Conservation (phyloP, 1,140 invertebrate genomes). For the Magallana ariakensis region DNA sequence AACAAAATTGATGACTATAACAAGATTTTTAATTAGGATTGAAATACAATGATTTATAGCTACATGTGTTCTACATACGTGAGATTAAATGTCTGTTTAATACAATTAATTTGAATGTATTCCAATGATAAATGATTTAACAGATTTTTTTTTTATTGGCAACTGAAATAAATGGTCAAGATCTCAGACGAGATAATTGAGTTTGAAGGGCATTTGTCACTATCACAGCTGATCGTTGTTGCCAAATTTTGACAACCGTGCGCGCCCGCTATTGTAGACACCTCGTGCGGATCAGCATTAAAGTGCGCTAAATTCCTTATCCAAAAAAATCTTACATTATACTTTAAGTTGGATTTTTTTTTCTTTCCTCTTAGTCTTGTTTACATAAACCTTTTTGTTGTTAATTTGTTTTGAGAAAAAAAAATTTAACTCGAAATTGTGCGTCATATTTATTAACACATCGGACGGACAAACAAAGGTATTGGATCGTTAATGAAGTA, state of each 20-base stretch:
- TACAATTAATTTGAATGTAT: neutral
- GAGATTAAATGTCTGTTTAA: neutral
- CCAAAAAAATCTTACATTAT: neutral
- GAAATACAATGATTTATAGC: too few relatives aligned
- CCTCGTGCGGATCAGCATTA: neutral
- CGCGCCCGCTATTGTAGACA: neutral
- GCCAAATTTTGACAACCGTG: neutral
- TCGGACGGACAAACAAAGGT: too few relatives aligned
- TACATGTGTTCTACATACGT: too few relatives aligned
- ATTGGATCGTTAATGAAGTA: too few relatives aligned
- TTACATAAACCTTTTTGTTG: neutral
- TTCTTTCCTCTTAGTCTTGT: neutral
- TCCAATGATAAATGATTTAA: slow-evolving; percentile 1
- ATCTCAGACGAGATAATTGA: slow-evolving; percentile 2
- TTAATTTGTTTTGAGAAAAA: neutral
- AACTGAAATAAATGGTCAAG: neutral
- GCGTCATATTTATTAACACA: neutral
- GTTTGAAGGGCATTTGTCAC: slow-evolving; percentile 1
- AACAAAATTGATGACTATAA: too few relatives aligned
- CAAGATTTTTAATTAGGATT: too few relatives aligned
- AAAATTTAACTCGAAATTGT: neutral
- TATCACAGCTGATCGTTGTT: neutral
- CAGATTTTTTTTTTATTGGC: slow-evolving; percentile 19
- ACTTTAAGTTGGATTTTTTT: neutral
- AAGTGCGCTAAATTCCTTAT: neutral